A percentile compares a stretch with the other conserved stretches of the same genome.
Evolutionary conservation across 2,113 vertebrate genomes (phyloP).

Genomic region (Empidonax traillii): DNA sequence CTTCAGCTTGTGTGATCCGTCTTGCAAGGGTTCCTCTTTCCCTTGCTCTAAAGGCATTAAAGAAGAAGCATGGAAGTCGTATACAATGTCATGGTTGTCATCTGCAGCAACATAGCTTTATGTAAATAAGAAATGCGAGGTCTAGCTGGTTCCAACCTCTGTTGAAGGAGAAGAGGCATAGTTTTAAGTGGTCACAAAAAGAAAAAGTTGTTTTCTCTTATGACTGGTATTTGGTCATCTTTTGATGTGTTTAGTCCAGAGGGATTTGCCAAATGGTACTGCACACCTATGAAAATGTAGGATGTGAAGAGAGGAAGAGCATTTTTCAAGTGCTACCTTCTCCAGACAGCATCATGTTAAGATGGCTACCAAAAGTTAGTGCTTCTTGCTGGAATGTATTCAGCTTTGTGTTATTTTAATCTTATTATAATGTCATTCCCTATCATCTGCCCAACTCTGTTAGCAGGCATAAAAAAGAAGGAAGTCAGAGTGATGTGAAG

Average conservation of each 20-base stretch:
- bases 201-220: not conserved
- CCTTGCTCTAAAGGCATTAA: not conserved
- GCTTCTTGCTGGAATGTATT: not conserved
- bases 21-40: not conserved
- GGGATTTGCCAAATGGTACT: not conserved
- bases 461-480: not conserved
- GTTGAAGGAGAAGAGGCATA: not conserved
- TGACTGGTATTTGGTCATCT: not conserved
- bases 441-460: not conserved
- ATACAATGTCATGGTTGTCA: not conserved
- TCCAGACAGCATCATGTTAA: not conserved
- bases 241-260: not conserved
- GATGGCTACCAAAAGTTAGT: not conserved
- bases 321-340: not conserved
- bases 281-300: not conserved
- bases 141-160: not conserved
- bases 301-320: not conserved
- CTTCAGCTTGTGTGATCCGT: not conserved
- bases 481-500: not conserved
- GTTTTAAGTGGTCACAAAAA: not conserved
- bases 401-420: not conserved
- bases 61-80: not conserved
- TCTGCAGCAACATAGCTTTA: not conserved
- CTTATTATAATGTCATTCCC: accelerated
- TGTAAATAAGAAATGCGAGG: not conserved